Conservation (phyloP, 2,888 invertebrate genomes). For the Cetonia aurata region DNA sequence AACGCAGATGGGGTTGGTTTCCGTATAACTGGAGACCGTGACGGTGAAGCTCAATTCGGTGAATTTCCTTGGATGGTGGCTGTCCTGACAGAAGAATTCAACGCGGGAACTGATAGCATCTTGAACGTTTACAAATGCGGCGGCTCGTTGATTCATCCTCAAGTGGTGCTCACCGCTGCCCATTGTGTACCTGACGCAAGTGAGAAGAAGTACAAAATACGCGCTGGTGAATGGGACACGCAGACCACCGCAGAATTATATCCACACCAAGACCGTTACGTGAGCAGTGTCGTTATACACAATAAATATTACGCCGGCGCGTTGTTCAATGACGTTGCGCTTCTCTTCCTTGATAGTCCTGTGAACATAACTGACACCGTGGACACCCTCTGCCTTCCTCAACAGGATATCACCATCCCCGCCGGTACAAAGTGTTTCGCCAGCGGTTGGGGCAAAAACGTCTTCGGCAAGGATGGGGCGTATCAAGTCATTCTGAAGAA, state of each 20-base stretch:
- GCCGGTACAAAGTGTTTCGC: slow-evolving; percentile 74
- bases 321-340: slow-evolving; percentile 77
- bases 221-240: slow-evolving; percentile 89
- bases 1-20: slow-evolving; percentile 39
- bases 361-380: slow-evolving; percentile 75
- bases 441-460: slow-evolving; percentile 85
- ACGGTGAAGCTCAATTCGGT: slow-evolving; percentile 81
- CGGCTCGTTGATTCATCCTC: slow-evolving; percentile 83
- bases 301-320: slow-evolving; percentile 71
- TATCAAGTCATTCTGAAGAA: slow-evolving; percentile 80
- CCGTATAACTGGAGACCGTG: slow-evolving; percentile 67
- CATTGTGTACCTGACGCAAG: slow-evolving; percentile 73
- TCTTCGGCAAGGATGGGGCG: slow-evolving; percentile 72
- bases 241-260: slow-evolving; percentile 79
- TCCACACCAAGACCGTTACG: slow-evolving; percentile 75
- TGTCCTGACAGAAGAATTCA: slow-evolving; percentile 69
- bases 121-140: slow-evolving; percentile 73
- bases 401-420: slow-evolving; percentile 67
- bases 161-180: slow-evolving; percentile 83
- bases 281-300: slow-evolving; percentile 67
- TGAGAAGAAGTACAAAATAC: slow-evolving; percentile 62
- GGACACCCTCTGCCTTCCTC: slow-evolving; percentile 79
- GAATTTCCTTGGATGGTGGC: slow-evolving; percentile 91
- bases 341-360: slow-evolving; percentile 73
- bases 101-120: slow-evolving; percentile 49